Conservation (phyloP, 2,113 vertebrate genomes). For the Salminus brasiliensis region DNA sequence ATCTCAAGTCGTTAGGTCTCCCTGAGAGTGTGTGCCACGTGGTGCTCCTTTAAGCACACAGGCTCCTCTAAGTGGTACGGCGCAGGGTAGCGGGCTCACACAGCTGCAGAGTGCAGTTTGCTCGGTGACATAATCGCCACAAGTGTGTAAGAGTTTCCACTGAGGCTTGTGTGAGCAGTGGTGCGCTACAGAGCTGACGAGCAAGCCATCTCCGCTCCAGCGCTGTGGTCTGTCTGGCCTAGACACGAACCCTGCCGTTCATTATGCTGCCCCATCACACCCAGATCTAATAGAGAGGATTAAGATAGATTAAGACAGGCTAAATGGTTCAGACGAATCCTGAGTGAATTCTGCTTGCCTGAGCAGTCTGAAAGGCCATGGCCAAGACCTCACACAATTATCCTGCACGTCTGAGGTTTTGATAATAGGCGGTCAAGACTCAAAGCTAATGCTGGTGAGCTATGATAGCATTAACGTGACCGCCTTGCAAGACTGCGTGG, state of each 20-base stretch:
- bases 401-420: background rate
- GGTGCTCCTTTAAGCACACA: conserved; percentile 7
- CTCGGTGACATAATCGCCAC: conserved; percentile 59
- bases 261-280: background rate
- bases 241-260: background rate
- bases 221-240: conserved; percentile 20
- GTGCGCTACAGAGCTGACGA: conserved; percentile 11
- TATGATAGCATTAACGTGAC: background rate
- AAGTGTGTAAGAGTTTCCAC: conserved; percentile 65
- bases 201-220: conserved; percentile 19
- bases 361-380: background rate
- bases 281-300: background rate
- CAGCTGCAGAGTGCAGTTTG: conserved; percentile 55
- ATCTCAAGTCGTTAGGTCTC: conserved; percentile 30
- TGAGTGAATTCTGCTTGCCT: background rate
- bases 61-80: conserved; percentile 30
- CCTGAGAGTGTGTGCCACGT: conserved; percentile 34
- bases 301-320: background rate
- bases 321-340: background rate
- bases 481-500: background rate
- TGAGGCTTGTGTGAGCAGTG: conserved; percentile 26
- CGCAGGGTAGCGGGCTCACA: conserved; percentile 13
- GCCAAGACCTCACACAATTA: background rate
- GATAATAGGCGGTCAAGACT: background rate
- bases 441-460: background rate